Conservation (phyloP, 2,113 vertebrate genomes). For the Lynx canadensis region DNA sequence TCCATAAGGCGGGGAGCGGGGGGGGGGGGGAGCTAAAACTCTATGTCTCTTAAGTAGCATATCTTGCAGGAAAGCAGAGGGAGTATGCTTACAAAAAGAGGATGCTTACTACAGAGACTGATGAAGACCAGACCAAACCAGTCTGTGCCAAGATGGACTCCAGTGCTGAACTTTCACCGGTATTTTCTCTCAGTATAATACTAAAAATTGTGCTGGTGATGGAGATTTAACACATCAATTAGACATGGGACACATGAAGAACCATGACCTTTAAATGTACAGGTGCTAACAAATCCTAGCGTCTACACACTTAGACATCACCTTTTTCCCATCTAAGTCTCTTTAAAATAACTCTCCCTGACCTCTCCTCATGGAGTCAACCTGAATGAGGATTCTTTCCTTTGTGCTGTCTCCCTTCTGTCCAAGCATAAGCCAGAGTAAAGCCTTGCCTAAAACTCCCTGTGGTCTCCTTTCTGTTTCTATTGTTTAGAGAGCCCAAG, state of each 20-base stretch:
- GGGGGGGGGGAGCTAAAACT: neutral
- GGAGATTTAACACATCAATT: neutral
- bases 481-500: neutral
- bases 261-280: neutral
- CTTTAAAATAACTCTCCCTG: neutral
- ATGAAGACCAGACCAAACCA: neutral
- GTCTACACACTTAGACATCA: neutral
- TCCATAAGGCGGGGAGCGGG: neutral
- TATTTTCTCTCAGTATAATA: neutral
- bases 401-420: neutral
- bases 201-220: neutral
- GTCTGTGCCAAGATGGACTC: neutral
- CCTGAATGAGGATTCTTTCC: neutral
- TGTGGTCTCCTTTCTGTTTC: neutral
- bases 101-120: neutral
- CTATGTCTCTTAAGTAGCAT: neutral
- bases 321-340: neutral
- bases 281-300: neutral
- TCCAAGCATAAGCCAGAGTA: neutral
- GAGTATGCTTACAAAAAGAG: neutral
- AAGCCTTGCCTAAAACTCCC: neutral
- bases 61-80: neutral
- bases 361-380: neutral
- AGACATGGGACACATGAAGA: neutral
- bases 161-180: neutral